Base-by-base conservation (phyloP, 2,797 vertebrate genomes). In the Clarias fuscus region DNA sequence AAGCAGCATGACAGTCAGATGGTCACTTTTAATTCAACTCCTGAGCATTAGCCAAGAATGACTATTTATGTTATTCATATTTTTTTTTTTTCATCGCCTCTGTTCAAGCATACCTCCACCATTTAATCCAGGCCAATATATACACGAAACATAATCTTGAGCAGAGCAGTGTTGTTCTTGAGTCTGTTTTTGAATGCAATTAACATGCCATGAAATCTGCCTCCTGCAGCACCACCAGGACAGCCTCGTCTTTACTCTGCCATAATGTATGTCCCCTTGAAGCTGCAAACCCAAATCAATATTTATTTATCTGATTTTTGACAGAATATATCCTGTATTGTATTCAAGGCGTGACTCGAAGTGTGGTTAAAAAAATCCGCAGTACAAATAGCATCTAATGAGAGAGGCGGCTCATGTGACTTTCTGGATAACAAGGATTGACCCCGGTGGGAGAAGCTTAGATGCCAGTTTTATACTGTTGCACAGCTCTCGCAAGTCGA, bases 391-490 rank as follows among this genome's bases (percentile, higher is more conserved):
- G 18, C 43, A 56, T n/a, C 53, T 53, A 67, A 76, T 68, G 65
- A 40, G 48, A 71, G 17, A 1, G 59, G 83, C 64, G 15, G 22
- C 65, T 76, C 62, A 7, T 80, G 75, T 85, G 85, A 82, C 73
- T 53, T 75, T 20, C 40, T 43, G 13, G 58, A 64, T 81, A 43
- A 8, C 13, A 4, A 58, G 83, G 89, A 85, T 85, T 64, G 85
- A 73, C 33, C 61, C 48, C 67, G 70, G 85, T 37, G 76, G 87
- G 64, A 88, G 87, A 53, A 53, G 17, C 48, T 75, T 64, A 65
- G 68, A 80, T 72, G 76, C 64, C 84, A 76, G 81, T 84, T 84
- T 84, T 87, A 75, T 89, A 84, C 81, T 30, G 84, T 87, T 86
- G 84, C 89, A 89, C 17, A 1, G 17, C 58, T 71, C 65, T 65